Conservation (phyloP, 2,113 vertebrate genomes). For the Gorsachius goisagi region DNA sequence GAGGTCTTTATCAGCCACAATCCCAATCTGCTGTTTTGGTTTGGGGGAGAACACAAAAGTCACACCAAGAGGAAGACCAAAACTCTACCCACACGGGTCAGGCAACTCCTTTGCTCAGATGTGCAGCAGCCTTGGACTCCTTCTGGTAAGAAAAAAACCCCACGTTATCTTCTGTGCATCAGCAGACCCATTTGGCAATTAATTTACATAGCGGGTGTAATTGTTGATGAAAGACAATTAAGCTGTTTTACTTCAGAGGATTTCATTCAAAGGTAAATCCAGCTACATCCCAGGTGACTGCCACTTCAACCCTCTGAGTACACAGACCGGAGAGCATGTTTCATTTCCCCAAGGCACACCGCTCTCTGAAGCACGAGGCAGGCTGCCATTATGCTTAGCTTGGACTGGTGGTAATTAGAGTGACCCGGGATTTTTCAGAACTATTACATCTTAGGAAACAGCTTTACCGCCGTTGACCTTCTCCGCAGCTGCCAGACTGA, state of each 20-base stretch:
- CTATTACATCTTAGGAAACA: constrained; percentile 26
- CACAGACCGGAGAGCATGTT: not conserved
- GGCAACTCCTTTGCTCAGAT: not conserved
- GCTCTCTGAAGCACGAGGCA: not conserved
- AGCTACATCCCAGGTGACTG: not conserved
- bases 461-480: constrained; percentile 23
- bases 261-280: not conserved
- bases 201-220: not conserved
- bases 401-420: constrained; percentile 41
- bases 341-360: constrained; percentile 8
- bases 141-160: not conserved
- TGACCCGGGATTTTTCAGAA: constrained; percentile 31
- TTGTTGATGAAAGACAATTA: not conserved
- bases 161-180: not conserved
- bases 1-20: accelerated
- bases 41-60: not conserved
- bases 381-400: constrained; percentile 17
- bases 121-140: not conserved
- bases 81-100: not conserved
- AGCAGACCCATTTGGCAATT: not conserved
- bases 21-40: too few species aligned
- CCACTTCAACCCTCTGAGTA: not conserved
- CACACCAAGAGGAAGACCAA: not conserved
- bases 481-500: constrained; percentile 20
- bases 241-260: not conserved